Conservation (phyloP, 2,113 vertebrate genomes). For the Embiotoca jacksoni region DNA sequence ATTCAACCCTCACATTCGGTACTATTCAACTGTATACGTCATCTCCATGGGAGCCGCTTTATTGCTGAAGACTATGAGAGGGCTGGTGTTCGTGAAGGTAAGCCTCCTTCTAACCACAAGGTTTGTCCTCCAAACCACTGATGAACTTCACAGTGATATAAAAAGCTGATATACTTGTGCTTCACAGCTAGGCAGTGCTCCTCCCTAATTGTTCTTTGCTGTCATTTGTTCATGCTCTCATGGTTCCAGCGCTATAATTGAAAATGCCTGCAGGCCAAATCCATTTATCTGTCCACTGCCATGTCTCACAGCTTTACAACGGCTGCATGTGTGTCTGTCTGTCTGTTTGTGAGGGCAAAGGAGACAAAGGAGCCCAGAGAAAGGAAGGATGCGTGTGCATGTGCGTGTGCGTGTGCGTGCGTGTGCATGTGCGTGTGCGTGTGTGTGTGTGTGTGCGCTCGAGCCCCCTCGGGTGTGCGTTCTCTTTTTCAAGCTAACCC, state of each 20-base stretch:
- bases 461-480: slow-evolving; percentile 54
- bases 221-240: slow-evolving; percentile 58
- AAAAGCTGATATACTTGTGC: slow-evolving; percentile 20
- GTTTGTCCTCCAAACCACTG: slow-evolving; percentile 20
- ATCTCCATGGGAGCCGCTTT: slow-evolving; percentile 83
- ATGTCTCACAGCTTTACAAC: slow-evolving; percentile 52
- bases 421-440: background rate
- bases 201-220: slow-evolving; percentile 58
- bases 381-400: background rate
- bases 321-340: slow-evolving; percentile 30
- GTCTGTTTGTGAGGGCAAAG: slow-evolving; percentile 7
- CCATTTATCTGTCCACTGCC: slow-evolving; percentile 73
- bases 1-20: slow-evolving; percentile 84
- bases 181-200: slow-evolving; percentile 37
- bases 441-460: background rate
- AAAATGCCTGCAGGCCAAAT: slow-evolving; percentile 78
- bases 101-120: slow-evolving; percentile 7
- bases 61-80: slow-evolving; percentile 84
- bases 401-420: background rate
- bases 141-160: slow-evolving; percentile 10
- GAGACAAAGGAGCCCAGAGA: slow-evolving; percentile 18
- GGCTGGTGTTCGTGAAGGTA: slow-evolving; percentile 88
- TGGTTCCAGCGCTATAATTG: slow-evolving; percentile 61
- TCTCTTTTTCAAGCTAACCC: slow-evolving; percentile 76
- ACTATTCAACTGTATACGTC: slow-evolving; percentile 84